These are phyloP conservation scores for Emydoidea blandingii DNA, from an alignment of 2,797 vertebrate species.

Conservation along the genomic window DNA sequence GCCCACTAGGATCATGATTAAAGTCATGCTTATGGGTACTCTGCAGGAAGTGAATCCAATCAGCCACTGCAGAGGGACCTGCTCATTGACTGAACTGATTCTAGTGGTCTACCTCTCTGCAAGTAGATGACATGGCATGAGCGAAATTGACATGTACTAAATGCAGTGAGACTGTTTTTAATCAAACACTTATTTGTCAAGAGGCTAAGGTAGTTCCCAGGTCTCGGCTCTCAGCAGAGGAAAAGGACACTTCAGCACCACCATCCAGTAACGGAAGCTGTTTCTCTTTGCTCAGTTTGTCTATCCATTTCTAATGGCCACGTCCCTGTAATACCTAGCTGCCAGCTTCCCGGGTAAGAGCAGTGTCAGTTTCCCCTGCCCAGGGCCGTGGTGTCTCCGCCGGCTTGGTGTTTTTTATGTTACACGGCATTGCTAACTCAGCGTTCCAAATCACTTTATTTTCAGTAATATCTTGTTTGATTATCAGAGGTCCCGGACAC, in stretches of 20 bases:
- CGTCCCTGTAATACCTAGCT: not conserved
- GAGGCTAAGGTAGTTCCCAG: slow-evolving; percentile 44
- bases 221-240: slow-evolving; percentile 47
- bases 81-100: slow-evolving; percentile 18
- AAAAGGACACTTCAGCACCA: slow-evolving; percentile 2
- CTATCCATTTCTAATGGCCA: not conserved
- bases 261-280: not conserved
- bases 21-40: not conserved
- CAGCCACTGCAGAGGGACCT: slow-evolving; percentile 32
- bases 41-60: slow-evolving; percentile 62
- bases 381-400: fast-evolving
- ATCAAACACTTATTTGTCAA: slow-evolving; percentile 43
- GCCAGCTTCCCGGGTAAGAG: not conserved
- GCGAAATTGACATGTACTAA: slow-evolving; percentile 60
- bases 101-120: slow-evolving; percentile 62
- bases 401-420: not conserved
- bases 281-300: not conserved
- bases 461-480: not conserved
- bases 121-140: slow-evolving; percentile 59
- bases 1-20: not conserved
- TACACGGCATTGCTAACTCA: fast-evolving
- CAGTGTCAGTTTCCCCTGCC: not conserved
- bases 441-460: not conserved
- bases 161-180: slow-evolving; percentile 32
- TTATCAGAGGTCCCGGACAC: not conserved